These are phyloP conservation scores for Botrylloides violaceus DNA, from an alignment of 23 tunicate species.

Conservation along the genomic window DNA sequence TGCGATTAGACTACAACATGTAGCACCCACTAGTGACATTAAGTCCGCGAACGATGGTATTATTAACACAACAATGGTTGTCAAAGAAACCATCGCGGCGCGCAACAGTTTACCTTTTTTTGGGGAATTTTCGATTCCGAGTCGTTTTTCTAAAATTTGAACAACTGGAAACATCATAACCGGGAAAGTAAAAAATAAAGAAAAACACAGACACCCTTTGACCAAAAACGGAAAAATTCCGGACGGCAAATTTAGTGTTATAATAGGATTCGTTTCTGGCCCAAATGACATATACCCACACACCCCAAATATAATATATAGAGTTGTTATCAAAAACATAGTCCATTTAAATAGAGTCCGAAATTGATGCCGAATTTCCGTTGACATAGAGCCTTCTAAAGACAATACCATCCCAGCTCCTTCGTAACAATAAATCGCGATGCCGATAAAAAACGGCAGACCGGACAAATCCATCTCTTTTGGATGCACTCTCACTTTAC, in stretches of 20 bases:
- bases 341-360: slow-evolving; percentile 67
- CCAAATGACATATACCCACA: slow-evolving; percentile 99
- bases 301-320: slow-evolving; percentile 92
- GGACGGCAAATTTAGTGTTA: slow-evolving; percentile 91
- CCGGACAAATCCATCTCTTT: slow-evolving; percentile 90
- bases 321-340: slow-evolving; percentile 69
- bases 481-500: slow-evolving; percentile 88
- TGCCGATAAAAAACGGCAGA: slow-evolving; percentile 94
- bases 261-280: slow-evolving; percentile 81
- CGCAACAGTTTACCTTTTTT: slow-evolving; percentile 41
- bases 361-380: slow-evolving; percentile 51
- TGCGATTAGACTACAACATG: slow-evolving; percentile 77
- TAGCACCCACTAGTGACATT: slow-evolving; percentile 90
- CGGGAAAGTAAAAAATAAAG: slow-evolving; percentile 92
- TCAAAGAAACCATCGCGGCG: slow-evolving; percentile 60
- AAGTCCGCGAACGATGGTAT: slow-evolving; percentile 93
- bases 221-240: slow-evolving; percentile 92
- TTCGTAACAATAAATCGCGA: slow-evolving; percentile 98
- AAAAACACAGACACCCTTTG: slow-evolving; percentile 90
- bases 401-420: slow-evolving; percentile 99
- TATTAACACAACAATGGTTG: slow-evolving; percentile 61
- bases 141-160: slow-evolving; percentile 67
- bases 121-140: slow-evolving; percentile 13
- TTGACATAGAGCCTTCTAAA: slow-evolving; percentile 81
- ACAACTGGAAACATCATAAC: slow-evolving; percentile 98